Evolutionary conservation across 2,797 vertebrate species (phyloP).

Genomic region (Peromyscus attwateri): DNA sequence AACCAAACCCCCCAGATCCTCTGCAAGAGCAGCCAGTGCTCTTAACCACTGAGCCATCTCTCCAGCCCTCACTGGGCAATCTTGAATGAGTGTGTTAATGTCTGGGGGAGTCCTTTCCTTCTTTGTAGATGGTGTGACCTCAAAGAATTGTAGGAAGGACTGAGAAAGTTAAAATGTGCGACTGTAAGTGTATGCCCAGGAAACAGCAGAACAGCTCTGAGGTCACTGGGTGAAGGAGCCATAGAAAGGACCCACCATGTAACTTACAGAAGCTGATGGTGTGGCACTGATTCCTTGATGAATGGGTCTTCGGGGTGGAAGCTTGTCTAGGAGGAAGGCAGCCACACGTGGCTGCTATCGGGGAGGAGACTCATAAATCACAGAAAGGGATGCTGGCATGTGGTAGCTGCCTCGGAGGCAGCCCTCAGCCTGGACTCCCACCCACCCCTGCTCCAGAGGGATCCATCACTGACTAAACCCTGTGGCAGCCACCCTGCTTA

Average conservation of each 20-base stretch:
- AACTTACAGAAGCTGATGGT: neutral
- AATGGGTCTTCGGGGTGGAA: slow-evolving; percentile 42
- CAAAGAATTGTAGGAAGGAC: neutral
- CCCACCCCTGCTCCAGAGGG: neutral
- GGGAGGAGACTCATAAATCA: slow-evolving; percentile 75
- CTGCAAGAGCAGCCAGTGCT: too few species aligned
- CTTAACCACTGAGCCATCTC: neutral
- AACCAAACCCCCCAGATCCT: neutral
- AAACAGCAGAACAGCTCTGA: neutral
- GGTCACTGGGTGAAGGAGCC: neutral
- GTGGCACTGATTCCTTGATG: slow-evolving; percentile 1
- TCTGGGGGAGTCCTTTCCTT: neutral
- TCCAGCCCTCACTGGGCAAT: neutral
- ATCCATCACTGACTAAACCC: neutral
- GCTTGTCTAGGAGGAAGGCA: slow-evolving; percentile 56
- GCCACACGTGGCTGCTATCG: slow-evolving; percentile 35
- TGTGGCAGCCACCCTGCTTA: neutral
- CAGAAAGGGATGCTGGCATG: slow-evolving; percentile 49
- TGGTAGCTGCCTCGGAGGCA: slow-evolving; percentile 38
- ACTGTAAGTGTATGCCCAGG: neutral
- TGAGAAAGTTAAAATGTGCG: neutral
- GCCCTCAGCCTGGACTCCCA: neutral
- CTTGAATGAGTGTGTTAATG: neutral
- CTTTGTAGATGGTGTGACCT: neutral
- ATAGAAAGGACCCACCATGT: neutral